phyloP scores from a whole-genome alignment of 2,888 invertebrate genomes.

The Melanotus villosus region DNA sequence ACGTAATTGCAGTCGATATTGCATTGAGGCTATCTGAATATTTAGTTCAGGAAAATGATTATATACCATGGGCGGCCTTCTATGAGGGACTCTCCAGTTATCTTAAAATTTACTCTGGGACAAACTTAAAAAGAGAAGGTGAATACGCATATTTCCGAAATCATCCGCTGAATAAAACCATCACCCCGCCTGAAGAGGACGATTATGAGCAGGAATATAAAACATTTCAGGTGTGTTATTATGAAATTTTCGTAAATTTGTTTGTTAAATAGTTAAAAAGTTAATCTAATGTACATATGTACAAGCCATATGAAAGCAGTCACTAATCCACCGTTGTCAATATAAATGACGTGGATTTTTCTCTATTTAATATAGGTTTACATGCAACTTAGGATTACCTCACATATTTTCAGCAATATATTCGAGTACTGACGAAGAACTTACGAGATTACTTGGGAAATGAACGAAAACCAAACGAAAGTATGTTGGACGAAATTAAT shows the following conservation, averaged over 20 bases:
- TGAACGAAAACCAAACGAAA: background rate
- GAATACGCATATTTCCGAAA: slow-evolving; percentile 15
- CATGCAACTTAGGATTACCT: too few relatives aligned
- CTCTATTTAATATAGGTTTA: too few relatives aligned
- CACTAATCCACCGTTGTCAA: too few relatives aligned
- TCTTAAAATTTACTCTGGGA: background rate
- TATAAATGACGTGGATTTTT: too few relatives aligned
- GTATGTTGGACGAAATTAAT: slow-evolving; percentile 1
- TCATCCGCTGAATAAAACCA: slow-evolving; percentile 12
- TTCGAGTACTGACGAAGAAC: background rate
- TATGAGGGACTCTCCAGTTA: background rate
- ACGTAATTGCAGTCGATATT: slow-evolving; percentile 70
- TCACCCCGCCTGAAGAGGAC: background rate
- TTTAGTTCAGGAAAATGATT: slow-evolving; percentile 73
- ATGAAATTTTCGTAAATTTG: too few relatives aligned
- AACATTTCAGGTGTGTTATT: background rate
- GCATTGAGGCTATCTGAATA: slow-evolving; percentile 75
- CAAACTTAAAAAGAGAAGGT: background rate
- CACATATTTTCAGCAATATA: slow-evolving; percentile 10
- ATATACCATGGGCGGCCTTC: slow-evolving; percentile 68
- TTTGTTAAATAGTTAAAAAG: too few relatives aligned
- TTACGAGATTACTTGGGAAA: background rate
- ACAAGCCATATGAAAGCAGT: too few relatives aligned
- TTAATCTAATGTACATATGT: too few relatives aligned
- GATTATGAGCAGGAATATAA: background rate